Evolutionary conservation across 2,888 invertebrate species (phyloP).

Genomic region (Carabus problematicus): DNA sequence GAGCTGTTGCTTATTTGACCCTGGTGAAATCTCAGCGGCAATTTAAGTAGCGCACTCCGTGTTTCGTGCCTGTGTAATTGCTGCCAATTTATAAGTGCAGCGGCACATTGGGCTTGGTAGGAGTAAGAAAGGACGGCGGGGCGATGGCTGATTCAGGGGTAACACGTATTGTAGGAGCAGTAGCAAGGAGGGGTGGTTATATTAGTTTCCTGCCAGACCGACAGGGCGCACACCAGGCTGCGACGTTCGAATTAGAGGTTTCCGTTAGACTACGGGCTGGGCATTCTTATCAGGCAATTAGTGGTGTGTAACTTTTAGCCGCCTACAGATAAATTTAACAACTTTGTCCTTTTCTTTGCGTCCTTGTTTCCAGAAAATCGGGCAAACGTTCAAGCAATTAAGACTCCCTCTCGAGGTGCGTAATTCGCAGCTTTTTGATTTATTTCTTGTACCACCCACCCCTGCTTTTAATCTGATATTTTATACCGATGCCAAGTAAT

Average conservation of each 20-base stretch:
- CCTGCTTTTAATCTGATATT: no score
- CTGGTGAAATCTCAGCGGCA: conserved; percentile 23
- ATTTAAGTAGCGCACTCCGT: conserved; percentile 25
- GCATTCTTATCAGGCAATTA: conserved; percentile 58
- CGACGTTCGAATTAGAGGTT: conserved; percentile 51
- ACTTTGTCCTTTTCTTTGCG: conserved; percentile 43
- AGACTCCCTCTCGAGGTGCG: conserved; percentile 17
- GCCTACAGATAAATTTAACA: conserved; percentile 41
- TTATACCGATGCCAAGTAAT: no score
- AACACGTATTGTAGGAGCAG: conserved; percentile 4
- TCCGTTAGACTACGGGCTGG: conserved; percentile 53
- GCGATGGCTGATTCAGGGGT: background rate
- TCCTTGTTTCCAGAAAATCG: conserved; percentile 35
- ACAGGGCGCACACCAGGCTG: conserved; percentile 39
- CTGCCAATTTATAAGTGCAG: conserved; percentile 39
- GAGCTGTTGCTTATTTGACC: background rate
- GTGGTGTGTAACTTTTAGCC: conserved; percentile 52
- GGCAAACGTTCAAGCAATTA: conserved; percentile 37
- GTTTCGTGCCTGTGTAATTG: conserved; percentile 38
- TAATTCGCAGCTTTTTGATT: conserved; percentile 25
- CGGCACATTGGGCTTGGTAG: background rate
- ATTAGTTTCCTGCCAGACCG: conserved; percentile 39
- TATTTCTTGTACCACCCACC: conserved; percentile 8
- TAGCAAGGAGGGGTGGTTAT: conserved; percentile 35
- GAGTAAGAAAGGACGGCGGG: background rate